phyloP scores from a whole-genome alignment of 2,113 vertebrate species.

The Rattus rattus region DNA sequence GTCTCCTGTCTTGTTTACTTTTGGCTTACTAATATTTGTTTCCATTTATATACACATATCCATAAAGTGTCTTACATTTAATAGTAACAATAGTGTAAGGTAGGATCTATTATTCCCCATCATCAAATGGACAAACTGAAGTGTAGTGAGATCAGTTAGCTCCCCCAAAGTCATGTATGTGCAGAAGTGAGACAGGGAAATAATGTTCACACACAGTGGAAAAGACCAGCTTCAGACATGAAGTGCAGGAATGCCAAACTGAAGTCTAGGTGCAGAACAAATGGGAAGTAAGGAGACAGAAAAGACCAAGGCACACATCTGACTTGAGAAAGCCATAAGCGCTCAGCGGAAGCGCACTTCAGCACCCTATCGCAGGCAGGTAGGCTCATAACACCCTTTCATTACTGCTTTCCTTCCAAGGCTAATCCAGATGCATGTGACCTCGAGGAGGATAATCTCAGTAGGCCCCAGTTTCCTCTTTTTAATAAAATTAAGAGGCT shows the following conservation, averaged over 20 bases:
- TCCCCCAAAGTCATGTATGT: neutral
- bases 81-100: neutral
- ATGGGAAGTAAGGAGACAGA: neutral
- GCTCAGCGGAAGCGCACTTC: neutral
- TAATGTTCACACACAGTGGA: neutral
- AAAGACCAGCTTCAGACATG: neutral
- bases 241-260: neutral
- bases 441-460: neutral
- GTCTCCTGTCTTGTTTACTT: neutral
- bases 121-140: neutral
- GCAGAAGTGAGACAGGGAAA: neutral
- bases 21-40: neutral
- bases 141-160: neutral
- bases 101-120: neutral
- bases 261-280: neutral
- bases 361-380: neutral
- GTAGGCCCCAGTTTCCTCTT: constrained; percentile 21
- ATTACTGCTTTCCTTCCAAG: constrained; percentile 15
- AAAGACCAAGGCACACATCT: neutral
- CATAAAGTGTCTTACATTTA: neutral
- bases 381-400: neutral
- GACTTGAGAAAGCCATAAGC: neutral
- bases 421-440: neutral
- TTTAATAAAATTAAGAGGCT: neutral
- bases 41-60: no score